Conservation (phyloP, 2,797 vertebrate genomes). For the Enteromius fasciolatus region DNA sequence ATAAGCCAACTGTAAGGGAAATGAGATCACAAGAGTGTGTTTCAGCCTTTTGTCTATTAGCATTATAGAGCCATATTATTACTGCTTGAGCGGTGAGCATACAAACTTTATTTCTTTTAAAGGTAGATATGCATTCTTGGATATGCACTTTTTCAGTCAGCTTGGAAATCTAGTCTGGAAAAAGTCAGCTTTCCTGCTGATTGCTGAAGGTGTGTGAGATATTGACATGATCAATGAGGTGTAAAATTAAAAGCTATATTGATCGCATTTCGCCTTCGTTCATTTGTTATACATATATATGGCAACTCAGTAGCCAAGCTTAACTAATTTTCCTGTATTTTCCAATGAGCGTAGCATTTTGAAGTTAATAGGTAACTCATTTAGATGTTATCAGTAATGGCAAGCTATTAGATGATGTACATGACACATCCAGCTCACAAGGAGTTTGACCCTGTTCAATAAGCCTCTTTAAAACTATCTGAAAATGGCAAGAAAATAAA, state of each 20-base stretch:
- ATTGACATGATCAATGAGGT: conserved; percentile 67
- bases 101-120: conserved; percentile 24
- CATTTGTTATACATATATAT: conserved; percentile 55
- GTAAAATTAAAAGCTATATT: conserved; percentile 67
- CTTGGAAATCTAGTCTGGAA: conserved; percentile 48
- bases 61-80: conserved; percentile 8
- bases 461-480: neutral
- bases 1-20: conserved; percentile 52
- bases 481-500: too few species aligned
- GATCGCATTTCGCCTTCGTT: conserved; percentile 46
- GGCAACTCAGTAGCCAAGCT: conserved; percentile 52
- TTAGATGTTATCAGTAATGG: conserved; percentile 51
- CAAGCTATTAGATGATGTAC: conserved; percentile 6
- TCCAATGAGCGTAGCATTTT: conserved; percentile 43
- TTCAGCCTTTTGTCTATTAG: neutral
- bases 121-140: conserved; percentile 33
- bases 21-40: conserved; percentile 40
- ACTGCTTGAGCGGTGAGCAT: neutral
- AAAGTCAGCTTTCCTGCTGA: conserved; percentile 50
- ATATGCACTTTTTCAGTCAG: conserved; percentile 15
- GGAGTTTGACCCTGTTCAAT: neutral
- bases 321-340: conserved; percentile 53
- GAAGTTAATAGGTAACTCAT: conserved; percentile 55
- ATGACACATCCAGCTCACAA: neutral
- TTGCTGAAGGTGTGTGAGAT: conserved; percentile 57